Conservation (phyloP, 2,113 vertebrate species). For the Neodon shergylaensis region DNA sequence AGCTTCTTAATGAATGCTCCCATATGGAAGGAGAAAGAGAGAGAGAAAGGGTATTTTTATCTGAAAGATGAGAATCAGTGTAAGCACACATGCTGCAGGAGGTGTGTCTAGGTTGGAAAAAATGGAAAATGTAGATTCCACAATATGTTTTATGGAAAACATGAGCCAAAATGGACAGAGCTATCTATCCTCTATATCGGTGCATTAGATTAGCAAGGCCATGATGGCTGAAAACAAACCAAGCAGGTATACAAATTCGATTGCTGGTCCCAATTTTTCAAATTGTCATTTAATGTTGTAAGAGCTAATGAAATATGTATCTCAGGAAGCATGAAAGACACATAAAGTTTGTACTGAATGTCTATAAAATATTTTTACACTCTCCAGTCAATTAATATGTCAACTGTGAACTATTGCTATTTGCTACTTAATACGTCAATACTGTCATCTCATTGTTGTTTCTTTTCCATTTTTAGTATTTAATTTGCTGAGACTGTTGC, state of each 20-base stretch:
- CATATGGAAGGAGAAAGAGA: not conserved
- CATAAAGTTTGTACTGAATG: not conserved
- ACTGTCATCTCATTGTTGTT: not conserved
- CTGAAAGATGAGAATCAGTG: not conserved
- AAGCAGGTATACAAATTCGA: conserved; percentile 19
- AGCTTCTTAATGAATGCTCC: not conserved
- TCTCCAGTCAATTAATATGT: not conserved
- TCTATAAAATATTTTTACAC: not conserved
- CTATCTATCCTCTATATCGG: not conserved
- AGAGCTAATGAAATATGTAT: not conserved
- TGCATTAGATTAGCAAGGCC: not conserved
- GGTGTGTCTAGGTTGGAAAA: not conserved
- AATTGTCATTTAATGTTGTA: not conserved
- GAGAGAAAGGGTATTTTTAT: not conserved
- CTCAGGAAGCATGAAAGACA: not conserved
- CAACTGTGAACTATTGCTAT: not conserved
- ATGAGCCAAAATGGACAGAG: not conserved
- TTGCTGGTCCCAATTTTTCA: not conserved
- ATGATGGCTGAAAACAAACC: not conserved
- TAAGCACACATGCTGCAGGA: not conserved
- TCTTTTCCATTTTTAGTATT: not conserved
- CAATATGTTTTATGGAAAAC: not conserved
- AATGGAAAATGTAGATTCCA: not conserved
- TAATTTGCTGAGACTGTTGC: not conserved
- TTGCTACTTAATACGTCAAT: not conserved